Evolutionary conservation across 92 coral and sea anemone genomes (phyloP), one percentile per base, ranked within the genome.

Genomic region (Actinernus sp.): DNA sequence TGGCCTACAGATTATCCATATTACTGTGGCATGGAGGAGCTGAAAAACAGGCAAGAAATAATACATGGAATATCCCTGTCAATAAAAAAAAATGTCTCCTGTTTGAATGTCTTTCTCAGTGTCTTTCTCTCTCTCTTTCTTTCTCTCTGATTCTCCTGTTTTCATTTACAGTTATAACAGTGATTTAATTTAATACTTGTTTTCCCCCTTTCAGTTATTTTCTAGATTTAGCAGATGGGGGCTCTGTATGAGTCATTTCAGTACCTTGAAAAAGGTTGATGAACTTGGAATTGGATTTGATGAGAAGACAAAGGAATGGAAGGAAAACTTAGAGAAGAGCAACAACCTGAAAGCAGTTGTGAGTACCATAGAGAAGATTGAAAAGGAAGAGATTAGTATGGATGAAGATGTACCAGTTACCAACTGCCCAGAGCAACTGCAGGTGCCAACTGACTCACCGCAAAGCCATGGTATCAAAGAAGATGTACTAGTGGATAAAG

Each of bases 1-100:
- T 51, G 31, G 58, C 80, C 26, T 84, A 84, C 60, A 28, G 80
- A 43, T 22, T 84, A 26, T 71, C 90, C 19, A n/a, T 84, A n/a
- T 64, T 84, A 10, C 48, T 84, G 49, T 84, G 90, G 90, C 90
- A 84, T 26, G 77, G 84, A 57, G 90, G 84, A 39, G 90, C 75
- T 17, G 71, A 65, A 34, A 83, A 83, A 49, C 84, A 76, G 78
- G 68, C 43, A n/a, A n/a, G n/a, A n/a, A n/a, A n/a, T n/a, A n/a
- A n/a, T n/a, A n/a, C n/a, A n/a, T n/a, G n/a, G n/a, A n/a, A n/a
- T n/a, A n/a, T n/a, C n/a, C n/a, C n/a, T n/a, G n/a, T n/a, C n/a
- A n/a, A n/a, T n/a, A n/a, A n/a, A n/a, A n/a, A n/a, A n/a, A n/a
- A n/a, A n/a, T n/a, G n/a, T n/a, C n/a, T n/a, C n/a, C n/a, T n/a